phyloP scores from a whole-genome alignment of 2,797 vertebrate genomes.

The Triplophysa bombifrons region DNA sequence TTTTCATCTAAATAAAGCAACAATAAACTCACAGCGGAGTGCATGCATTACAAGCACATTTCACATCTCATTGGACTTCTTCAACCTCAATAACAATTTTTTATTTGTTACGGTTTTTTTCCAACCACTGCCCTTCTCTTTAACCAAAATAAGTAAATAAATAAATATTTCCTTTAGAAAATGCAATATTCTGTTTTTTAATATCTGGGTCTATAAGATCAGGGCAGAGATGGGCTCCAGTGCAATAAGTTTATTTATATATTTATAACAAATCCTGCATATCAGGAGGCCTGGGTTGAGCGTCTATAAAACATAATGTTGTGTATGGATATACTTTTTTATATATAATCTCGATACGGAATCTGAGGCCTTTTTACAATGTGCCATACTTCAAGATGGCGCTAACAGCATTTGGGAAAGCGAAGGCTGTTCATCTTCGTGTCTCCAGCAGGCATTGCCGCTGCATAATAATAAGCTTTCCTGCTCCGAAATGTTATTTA shows the following conservation, averaged over 20 bases:
- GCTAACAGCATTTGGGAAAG: conserved; percentile 99
- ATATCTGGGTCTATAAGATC: conserved; percentile 87
- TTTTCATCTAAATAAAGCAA: neutral
- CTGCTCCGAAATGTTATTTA: conserved; percentile 99
- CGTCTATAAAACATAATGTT: conserved; percentile 85
- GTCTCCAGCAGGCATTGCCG: conserved; percentile 94
- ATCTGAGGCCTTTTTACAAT: conserved; percentile 98
- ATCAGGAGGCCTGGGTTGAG: conserved; percentile 71
- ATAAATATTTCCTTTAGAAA: conserved; percentile 69
- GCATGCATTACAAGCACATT: no score
- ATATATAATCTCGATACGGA: conserved; percentile 93
- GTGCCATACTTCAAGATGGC: conserved; percentile 97
- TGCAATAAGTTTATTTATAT: conserved; percentile 86
- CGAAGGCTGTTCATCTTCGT: conserved; percentile 98
- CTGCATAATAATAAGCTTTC: conserved; percentile 99
- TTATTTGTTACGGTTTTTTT: conserved; percentile 68
- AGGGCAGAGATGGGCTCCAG: conserved; percentile 82
- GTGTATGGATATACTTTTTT: conserved; percentile 82
- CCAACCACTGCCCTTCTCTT: conserved; percentile 55
- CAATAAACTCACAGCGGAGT: neutral
- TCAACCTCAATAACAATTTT: conserved; percentile 58
- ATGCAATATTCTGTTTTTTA: conserved; percentile 86
- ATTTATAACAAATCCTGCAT: conserved; percentile 74
- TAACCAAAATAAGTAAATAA: conserved; percentile 51
- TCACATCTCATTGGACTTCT: conserved; percentile 71